phyloP scores from a whole-genome alignment of 2,888 invertebrate species.

The Acanthosepion esculentum region DNA sequence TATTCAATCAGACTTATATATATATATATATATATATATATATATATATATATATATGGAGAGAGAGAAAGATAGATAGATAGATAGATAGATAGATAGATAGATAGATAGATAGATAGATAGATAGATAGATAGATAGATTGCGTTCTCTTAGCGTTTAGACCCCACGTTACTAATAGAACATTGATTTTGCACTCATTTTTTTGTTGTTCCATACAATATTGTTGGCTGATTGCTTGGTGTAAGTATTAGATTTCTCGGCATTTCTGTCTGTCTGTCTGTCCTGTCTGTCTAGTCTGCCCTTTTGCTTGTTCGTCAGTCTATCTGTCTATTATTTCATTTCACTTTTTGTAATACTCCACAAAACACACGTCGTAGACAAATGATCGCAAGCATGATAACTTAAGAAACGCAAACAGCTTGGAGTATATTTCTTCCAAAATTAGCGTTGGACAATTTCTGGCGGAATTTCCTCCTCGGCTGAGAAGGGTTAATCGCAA shows the following conservation, averaged over 20 bases:
- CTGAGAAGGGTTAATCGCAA: no score
- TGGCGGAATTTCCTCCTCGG: no score
- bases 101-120: background rate
- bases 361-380: background rate
- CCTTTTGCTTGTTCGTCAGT: background rate
- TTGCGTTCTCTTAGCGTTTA: background rate
- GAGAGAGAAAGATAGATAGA: no score
- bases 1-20: no score
- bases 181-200: background rate
- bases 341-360: background rate
- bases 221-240: slow-evolving; percentile 37
- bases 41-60: background rate
- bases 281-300: background rate
- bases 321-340: background rate
- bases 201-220: background rate
- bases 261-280: background rate
- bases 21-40: background rate
- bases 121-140: background rate
- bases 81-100: background rate
- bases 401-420: no score
- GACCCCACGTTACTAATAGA: background rate
- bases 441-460: no score
- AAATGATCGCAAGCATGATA: no score
- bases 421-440: no score
- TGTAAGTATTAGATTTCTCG: background rate